phyloP scores from a whole-genome alignment of 1,140 invertebrate species.

The Nymphalis io region DNA sequence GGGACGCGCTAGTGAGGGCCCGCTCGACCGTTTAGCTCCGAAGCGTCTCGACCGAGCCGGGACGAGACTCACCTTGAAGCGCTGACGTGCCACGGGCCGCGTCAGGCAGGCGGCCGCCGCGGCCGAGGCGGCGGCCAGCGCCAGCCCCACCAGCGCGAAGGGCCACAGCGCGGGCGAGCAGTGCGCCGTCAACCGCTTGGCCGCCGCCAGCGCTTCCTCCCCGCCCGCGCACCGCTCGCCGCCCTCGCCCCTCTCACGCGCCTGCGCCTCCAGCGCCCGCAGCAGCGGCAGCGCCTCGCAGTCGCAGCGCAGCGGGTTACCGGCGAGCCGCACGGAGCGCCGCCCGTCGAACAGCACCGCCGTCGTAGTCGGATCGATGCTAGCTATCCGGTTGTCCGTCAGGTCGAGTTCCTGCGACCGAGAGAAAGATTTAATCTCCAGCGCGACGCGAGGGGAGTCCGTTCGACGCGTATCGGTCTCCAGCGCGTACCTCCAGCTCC shows the following conservation, averaged over 20 bases:
- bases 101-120: conserved; percentile 31
- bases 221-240: conserved; percentile 41
- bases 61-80: conserved; percentile 27
- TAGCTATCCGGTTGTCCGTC: conserved; percentile 20
- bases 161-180: conserved; percentile 20
- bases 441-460: neutral
- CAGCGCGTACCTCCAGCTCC: neutral
- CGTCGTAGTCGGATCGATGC: conserved; percentile 27
- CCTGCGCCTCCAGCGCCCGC: conserved; percentile 16
- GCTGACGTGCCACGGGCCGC: conserved; percentile 30
- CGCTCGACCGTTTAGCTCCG: too few species aligned
- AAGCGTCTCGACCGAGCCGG: neutral
- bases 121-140: conserved; percentile 54
- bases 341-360: conserved; percentile 3
- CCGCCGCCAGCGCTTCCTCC: conserved; percentile 10
- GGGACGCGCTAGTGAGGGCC: neutral
- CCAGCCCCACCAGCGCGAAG: conserved; percentile 67
- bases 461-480: too few species aligned
- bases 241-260: conserved; percentile 2
- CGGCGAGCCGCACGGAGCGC: conserved; percentile 26
- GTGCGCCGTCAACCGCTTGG: conserved; percentile 10
- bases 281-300: conserved; percentile 79
- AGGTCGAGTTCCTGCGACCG: conserved; percentile 25
- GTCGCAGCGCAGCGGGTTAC: conserved; percentile 38
- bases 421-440: neutral